Conservation (phyloP, 2,888 invertebrate species). For the Diarsia dahlii region DNA sequence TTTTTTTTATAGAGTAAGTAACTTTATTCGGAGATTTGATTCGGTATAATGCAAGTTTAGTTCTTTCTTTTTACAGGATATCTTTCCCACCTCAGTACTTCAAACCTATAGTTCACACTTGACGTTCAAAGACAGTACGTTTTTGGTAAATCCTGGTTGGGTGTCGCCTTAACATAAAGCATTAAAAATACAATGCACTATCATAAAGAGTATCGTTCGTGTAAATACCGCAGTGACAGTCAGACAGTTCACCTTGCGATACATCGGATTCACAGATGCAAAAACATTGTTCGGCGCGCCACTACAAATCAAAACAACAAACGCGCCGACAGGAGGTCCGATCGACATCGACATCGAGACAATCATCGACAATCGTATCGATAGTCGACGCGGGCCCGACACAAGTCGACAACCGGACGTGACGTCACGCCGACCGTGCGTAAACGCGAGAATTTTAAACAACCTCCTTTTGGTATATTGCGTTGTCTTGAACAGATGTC, state of each 20-base stretch:
- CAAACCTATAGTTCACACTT: too few relatives aligned
- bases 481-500: slow-evolving; percentile 85
- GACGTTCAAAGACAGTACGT: too few relatives aligned
- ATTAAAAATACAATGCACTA: slow-evolving; percentile 38
- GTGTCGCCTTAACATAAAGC: slow-evolving; percentile 15
- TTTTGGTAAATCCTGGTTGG: too few relatives aligned
- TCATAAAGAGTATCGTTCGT: slow-evolving; percentile 40
- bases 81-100: too few relatives aligned
- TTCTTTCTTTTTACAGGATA: too few relatives aligned
- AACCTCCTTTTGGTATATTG: slow-evolving; percentile 86
- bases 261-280: slow-evolving; percentile 79
- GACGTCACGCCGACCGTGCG: slow-evolving; percentile 85
- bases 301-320: slow-evolving; percentile 88
- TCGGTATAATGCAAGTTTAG: too few relatives aligned
- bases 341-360: slow-evolving; percentile 81
- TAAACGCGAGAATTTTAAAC: slow-evolving; percentile 90
- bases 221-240: slow-evolving; percentile 50
- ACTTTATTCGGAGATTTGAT: too few relatives aligned
- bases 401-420: slow-evolving; percentile 84
- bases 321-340: slow-evolving; percentile 87
- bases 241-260: slow-evolving; percentile 44
- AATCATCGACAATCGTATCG: slow-evolving; percentile 81
- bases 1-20: too few relatives aligned
- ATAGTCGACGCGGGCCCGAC: slow-evolving; percentile 71
- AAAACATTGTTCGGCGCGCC: slow-evolving; percentile 78